These are phyloP conservation scores for Poeciliopsis occidentalis DNA, from an alignment of 2,113 vertebrate species.

Conservation along the genomic window DNA sequence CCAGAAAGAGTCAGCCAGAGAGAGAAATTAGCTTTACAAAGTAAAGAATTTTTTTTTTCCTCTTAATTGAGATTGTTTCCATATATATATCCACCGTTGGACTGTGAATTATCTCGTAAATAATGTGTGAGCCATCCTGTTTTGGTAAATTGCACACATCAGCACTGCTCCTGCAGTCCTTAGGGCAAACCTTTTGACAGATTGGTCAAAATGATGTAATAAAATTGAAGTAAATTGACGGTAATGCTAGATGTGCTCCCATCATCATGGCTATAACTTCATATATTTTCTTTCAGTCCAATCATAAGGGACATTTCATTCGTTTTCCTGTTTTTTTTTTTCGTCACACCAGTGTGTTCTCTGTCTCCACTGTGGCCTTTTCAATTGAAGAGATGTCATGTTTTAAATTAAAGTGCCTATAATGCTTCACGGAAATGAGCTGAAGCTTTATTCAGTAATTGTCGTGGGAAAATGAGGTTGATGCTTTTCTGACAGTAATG, in stretches of 20 bases:
- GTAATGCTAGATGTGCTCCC: slow-evolving; percentile 25
- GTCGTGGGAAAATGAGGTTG: slow-evolving; percentile 21
- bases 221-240: slow-evolving; percentile 37
- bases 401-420: slow-evolving; percentile 48
- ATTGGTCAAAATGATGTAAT: slow-evolving; percentile 42
- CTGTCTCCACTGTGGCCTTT: neutral
- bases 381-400: slow-evolving; percentile 42
- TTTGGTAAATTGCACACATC: slow-evolving; percentile 26
- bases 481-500: slow-evolving; percentile 26
- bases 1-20: slow-evolving; percentile 4
- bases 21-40: slow-evolving; percentile 11
- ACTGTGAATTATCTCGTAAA: slow-evolving; percentile 16
- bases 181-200: slow-evolving; percentile 33
- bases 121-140: slow-evolving; percentile 24
- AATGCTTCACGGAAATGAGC: slow-evolving; percentile 27
- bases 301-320: slow-evolving; percentile 7
- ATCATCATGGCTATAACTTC: slow-evolving; percentile 33
- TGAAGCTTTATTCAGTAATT: slow-evolving; percentile 49
- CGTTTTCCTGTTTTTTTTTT: neutral
- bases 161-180: slow-evolving; percentile 41
- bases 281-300: slow-evolving; percentile 33
- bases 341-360: neutral
- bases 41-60: slow-evolving; percentile 5
- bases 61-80: neutral
- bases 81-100: neutral